Conservation (phyloP, 2,113 vertebrate genomes). For the Xenus cinereus region DNA sequence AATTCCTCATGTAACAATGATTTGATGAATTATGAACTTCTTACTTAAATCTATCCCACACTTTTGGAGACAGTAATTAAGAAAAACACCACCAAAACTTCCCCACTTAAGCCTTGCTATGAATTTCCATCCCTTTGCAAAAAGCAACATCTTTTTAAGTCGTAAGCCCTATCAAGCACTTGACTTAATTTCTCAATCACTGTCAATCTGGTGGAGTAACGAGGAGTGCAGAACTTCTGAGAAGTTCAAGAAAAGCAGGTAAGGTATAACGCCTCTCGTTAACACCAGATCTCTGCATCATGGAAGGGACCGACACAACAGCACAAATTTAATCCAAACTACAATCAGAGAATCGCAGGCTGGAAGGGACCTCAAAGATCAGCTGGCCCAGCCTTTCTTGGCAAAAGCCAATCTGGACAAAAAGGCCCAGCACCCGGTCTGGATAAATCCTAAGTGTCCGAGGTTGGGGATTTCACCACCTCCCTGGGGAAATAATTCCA, state of each 20-base stretch:
- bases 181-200: not conserved
- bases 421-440: not conserved
- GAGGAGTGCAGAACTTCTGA: not conserved
- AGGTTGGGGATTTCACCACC: not conserved
- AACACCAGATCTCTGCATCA: not conserved
- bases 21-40: not conserved
- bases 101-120: not conserved
- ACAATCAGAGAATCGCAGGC: not conserved
- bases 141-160: not conserved
- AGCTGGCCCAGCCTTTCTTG: not conserved
- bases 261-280: not conserved
- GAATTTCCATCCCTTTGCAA: not conserved
- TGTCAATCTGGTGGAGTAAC: not conserved
- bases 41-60: no score
- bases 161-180: not conserved
- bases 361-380: not conserved
- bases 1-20: not conserved
- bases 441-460: not conserved
- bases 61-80: not conserved
- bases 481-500: not conserved
- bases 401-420: not conserved
- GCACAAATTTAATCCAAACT: not conserved
- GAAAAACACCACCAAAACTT: not conserved
- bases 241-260: not conserved
- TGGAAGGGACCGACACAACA: not conserved